Evolutionary conservation across 2,888 invertebrate species (phyloP).

Genomic region (Nomada fucata): DNA sequence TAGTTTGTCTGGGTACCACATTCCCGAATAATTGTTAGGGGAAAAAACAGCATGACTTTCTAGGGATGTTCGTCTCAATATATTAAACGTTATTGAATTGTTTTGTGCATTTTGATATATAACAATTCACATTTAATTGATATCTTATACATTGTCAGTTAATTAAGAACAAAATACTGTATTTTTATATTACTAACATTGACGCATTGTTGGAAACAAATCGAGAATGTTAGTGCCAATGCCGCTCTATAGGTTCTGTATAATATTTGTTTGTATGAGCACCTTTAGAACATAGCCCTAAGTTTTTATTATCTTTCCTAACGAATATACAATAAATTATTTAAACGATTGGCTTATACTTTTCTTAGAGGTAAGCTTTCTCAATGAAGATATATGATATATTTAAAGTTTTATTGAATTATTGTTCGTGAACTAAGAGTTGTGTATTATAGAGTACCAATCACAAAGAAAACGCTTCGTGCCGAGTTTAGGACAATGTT

Average conservation of each 20-base stretch:
- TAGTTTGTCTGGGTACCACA: slow-evolving; percentile 63
- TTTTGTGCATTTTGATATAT: not conserved
- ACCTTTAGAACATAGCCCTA: slow-evolving; percentile 25
- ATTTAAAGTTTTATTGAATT: slow-evolving; percentile 12
- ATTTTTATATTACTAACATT: not conserved
- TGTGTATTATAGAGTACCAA: slow-evolving; percentile 14
- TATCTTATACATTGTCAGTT: not conserved
- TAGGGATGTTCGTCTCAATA: slow-evolving; percentile 38
- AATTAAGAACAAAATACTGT: not conserved
- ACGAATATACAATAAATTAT: slow-evolving; percentile 17
- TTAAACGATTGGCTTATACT: slow-evolving; percentile 6
- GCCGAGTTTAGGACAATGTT: slow-evolving; percentile 22
- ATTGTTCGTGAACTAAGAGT: slow-evolving; percentile 16
- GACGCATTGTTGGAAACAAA: slow-evolving; percentile 8
- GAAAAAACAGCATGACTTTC: slow-evolving; percentile 50
- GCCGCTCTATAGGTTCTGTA: not conserved
- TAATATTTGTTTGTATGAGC: not conserved
- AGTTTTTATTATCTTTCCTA: slow-evolving; percentile 8
- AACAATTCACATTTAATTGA: not conserved
- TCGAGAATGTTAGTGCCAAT: not conserved
- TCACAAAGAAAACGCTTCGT: slow-evolving; percentile 5
- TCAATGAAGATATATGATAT: slow-evolving; percentile 58
- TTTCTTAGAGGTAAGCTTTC: slow-evolving; percentile 16
- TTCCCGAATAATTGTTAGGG: slow-evolving; percentile 71
- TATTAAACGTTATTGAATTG: not conserved